phyloP scores from a whole-genome alignment of 2,888 invertebrate species.

The Lasioglossum vierecki region DNA sequence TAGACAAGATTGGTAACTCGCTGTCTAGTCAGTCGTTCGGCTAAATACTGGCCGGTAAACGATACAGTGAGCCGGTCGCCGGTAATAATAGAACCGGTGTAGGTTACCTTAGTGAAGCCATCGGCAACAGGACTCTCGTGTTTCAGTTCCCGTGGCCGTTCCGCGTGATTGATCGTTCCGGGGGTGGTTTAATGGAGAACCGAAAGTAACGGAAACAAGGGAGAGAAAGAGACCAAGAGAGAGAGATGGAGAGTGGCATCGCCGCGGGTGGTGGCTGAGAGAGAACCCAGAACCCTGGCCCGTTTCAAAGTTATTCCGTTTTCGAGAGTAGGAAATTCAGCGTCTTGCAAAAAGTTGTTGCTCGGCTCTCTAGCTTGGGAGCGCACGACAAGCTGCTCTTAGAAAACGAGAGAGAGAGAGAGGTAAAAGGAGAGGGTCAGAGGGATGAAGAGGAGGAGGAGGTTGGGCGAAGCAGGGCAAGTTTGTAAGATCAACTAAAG shows the following conservation, averaged over 20 bases:
- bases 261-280: background rate
- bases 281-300: background rate
- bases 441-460: background rate
- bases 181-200: slow-evolving; percentile 30
- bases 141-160: slow-evolving; percentile 14
- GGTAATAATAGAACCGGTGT: slow-evolving; percentile 15
- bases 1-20: background rate
- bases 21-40: background rate
- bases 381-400: slow-evolving; percentile 51
- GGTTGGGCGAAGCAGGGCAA: slow-evolving; percentile 22
- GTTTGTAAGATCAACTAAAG: slow-evolving; percentile 71
- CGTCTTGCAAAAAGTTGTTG: slow-evolving; percentile 56
- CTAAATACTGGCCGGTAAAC: background rate
- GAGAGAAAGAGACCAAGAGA: background rate
- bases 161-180: slow-evolving; percentile 43
- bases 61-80: background rate
- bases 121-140: slow-evolving; percentile 8
- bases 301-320: slow-evolving; percentile 45
- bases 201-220: slow-evolving; percentile 37
- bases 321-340: slow-evolving; percentile 54
- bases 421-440: background rate
- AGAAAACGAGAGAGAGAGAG: background rate
- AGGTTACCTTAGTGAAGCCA: slow-evolving; percentile 14
- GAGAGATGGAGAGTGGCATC: background rate
- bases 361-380: slow-evolving; percentile 19